Conservation (phyloP, 2,888 invertebrate genomes). For the Atrina japonica region DNA sequence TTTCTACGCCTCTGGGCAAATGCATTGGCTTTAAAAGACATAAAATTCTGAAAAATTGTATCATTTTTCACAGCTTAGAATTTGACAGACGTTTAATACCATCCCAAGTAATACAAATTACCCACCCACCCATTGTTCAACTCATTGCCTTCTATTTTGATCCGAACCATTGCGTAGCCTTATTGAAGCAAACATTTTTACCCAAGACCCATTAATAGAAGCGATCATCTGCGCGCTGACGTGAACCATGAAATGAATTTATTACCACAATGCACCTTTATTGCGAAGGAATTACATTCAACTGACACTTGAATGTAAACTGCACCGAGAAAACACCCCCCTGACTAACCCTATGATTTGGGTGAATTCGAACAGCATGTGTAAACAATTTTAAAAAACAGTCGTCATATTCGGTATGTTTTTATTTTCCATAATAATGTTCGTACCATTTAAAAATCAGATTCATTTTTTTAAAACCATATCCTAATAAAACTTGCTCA, state of each 20-base stretch:
- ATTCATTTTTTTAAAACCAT: not conserved
- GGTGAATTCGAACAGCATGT: too few relatives aligned
- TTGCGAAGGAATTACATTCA: conserved; percentile 1
- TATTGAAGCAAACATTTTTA: too few relatives aligned
- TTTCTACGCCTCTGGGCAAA: too few relatives aligned
- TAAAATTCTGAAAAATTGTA: too few relatives aligned
- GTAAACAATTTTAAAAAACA: too few relatives aligned
- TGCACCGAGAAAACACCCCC: too few relatives aligned
- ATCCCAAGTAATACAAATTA: not conserved
- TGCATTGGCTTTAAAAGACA: too few relatives aligned
- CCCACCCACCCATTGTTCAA: conserved; percentile 9
- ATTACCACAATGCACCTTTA: conserved; percentile 12
- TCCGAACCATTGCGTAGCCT: too few relatives aligned
- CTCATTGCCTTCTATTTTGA: too few relatives aligned
- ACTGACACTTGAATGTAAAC: too few relatives aligned
- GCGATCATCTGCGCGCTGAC: conserved; percentile 1
- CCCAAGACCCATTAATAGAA: not conserved
- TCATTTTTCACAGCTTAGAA: conserved; percentile 6
- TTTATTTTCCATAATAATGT: not conserved
- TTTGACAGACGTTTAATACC: conserved; percentile 14
- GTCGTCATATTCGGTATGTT: not conserved
- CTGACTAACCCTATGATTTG: too few relatives aligned
- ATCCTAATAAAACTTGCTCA: conserved; percentile 2
- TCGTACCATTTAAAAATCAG: not conserved
- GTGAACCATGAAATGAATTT: conserved; percentile 24